A percentile compares a stretch with the other conserved stretches of the same genome.
These are phyloP conservation scores for Crematogaster levior DNA, from an alignment of 2,888 invertebrate species.

Conservation along the genomic window DNA sequence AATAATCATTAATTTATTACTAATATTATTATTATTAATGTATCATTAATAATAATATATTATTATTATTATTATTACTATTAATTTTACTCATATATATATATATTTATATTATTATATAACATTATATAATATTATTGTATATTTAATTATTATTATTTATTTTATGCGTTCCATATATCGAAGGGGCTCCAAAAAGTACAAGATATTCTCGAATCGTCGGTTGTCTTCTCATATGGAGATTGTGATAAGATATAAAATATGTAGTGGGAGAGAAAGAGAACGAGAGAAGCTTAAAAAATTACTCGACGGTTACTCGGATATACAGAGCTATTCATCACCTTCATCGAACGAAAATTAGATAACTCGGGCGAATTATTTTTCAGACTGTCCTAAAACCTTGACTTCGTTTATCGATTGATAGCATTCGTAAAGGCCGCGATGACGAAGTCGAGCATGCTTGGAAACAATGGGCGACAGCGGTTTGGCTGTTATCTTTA, in stretches of 20 bases:
- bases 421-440: neutral
- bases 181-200: neutral
- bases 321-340: no score
- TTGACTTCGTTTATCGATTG: slow-evolving; percentile 1
- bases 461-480: slow-evolving; percentile 51
- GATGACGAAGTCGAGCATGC: slow-evolving; percentile 2
- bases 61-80: no score
- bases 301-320: neutral
- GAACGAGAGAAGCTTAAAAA: neutral
- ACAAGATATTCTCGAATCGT: neutral
- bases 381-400: neutral
- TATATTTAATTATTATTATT: no score
- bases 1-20: neutral
- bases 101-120: no score
- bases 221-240: neutral
- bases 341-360: neutral
- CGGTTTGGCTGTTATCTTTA: slow-evolving; percentile 53
- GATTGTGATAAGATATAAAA: neutral
- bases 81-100: no score
- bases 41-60: no score
- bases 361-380: neutral
- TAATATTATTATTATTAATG: no score
- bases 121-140: no score
- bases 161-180: neutral
- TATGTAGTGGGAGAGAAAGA: neutral